phyloP scores from a whole-genome alignment of 2,797 vertebrate genomes.

The Anomalospiza imberbis region DNA sequence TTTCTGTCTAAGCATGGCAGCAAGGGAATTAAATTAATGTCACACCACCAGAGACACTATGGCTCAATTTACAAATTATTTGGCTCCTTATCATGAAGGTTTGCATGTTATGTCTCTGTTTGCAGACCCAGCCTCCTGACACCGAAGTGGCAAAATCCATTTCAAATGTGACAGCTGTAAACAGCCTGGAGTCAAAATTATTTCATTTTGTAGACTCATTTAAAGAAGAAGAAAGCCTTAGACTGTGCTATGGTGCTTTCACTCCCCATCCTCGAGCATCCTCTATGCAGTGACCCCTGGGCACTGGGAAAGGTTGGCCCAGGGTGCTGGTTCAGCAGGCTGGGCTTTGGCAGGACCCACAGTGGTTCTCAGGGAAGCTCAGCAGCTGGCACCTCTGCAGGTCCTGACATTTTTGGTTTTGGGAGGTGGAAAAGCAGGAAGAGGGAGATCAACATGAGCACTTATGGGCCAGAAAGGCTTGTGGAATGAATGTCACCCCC shows the following conservation, averaged over 20 bases:
- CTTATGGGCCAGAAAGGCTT: not conserved
- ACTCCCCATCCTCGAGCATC: not conserved
- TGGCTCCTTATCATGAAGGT: not conserved
- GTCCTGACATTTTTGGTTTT: accelerated
- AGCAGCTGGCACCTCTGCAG: not conserved
- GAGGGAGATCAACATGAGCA: too few relatives aligned
- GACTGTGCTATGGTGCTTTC: not conserved
- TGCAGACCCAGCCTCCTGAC: not conserved
- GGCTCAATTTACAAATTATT: not conserved
- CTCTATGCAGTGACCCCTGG: not conserved
- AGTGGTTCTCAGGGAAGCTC: not conserved
- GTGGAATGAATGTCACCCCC: not conserved
- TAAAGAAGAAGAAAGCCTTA: not conserved
- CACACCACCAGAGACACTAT: not conserved
- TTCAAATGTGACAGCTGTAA: slow-evolving; percentile 30
- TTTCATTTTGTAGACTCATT: not conserved
- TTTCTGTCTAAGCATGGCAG: not conserved
- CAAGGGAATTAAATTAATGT: not conserved
- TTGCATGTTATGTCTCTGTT: slow-evolving; percentile 3
- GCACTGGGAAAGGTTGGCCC: not conserved
- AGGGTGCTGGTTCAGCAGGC: not conserved
- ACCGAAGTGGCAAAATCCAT: not conserved
- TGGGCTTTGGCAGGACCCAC: not conserved
- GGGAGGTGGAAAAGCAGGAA: not conserved
- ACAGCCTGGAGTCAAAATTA: not conserved